phyloP scores from a whole-genome alignment of 2,888 invertebrate genomes.

The Sminthurides aquaticus region DNA sequence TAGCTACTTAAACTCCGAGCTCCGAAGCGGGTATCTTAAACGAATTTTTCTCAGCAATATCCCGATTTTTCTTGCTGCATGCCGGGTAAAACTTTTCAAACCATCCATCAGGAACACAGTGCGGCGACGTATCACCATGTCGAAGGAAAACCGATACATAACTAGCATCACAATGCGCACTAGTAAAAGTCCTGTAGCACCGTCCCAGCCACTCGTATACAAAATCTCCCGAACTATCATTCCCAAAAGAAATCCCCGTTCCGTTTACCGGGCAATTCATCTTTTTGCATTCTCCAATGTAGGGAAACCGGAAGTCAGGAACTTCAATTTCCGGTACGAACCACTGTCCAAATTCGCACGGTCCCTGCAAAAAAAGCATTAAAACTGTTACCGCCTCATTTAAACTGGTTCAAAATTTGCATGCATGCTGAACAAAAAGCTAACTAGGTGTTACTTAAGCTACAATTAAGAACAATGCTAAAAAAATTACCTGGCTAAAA shows the following conservation, averaged over 20 bases:
- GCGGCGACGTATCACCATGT: neutral
- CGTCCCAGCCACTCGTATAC: neutral
- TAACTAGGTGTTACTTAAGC: too few species aligned
- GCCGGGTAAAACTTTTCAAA: neutral
- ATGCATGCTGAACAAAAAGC: neutral
- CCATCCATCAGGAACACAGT: slow-evolving; percentile 2
- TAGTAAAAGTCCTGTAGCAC: slow-evolving; percentile 1
- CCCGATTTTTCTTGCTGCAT: neutral
- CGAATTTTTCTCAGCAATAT: too few species aligned
- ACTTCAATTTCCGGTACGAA: neutral
- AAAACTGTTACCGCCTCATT: too few species aligned
- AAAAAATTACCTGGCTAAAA: slow-evolving; percentile 2
- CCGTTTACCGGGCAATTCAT: neutral
- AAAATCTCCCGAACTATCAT: neutral
- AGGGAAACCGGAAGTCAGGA: neutral
- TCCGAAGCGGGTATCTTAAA: too few species aligned
- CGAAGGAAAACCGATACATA: neutral
- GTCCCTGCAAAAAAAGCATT: neutral
- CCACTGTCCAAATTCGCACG: slow-evolving; percentile 1
- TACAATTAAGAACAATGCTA: too few species aligned
- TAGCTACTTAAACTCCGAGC: too few species aligned
- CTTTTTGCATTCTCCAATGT: neutral
- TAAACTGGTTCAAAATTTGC: neutral
- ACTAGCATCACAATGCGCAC: neutral
- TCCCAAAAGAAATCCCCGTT: neutral